Base-by-base conservation (phyloP, 1,140 invertebrate genomes). In the Metaphire vulgaris region DNA sequence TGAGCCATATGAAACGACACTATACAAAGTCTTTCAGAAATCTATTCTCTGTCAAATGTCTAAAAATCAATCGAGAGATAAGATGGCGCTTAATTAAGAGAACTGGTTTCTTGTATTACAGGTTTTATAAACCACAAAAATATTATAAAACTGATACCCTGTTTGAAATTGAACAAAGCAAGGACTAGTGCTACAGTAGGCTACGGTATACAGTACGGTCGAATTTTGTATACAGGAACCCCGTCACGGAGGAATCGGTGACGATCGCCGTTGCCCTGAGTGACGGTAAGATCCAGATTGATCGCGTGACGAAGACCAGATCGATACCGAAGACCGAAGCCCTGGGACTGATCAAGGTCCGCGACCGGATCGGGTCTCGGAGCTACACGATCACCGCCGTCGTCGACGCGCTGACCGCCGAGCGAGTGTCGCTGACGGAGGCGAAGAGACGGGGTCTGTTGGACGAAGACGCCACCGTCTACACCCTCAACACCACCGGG, bases 271-370 rank as follows among this genome's bases (percentile, higher is more conserved):
- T 33, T 26, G 75, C 75, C 1, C 70, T 76, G 67, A 56, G 31
- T 69, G 69, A 33, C 1, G 33, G 33, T 2, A 30, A 33, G 1
- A 76, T 76, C 33, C 68, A 33, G 32, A 69, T 76, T 33, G 75
- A 76, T n/a, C 71, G 29, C 75, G 26, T 26, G n/a, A 76, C 75
- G n/a, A 56, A 67, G 68, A 70, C 28, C 6, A 72, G 70, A 33
- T 41, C 69, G 28, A 26, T 26, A n/a, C 67, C 70, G 75, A 72
- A 76, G 75, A 76, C 68, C 1, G 70, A 56, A 33, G 75, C 75
- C 15, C 12, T 76, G n/a, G 75, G 75, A 2, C 68, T 76, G n/a
- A 76, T 76, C 28, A 76, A 67, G 15, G 56, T 76, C 67, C 31
- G 41, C 67, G 70, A 67, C n/a, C 33, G 26, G 68, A 64, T 34